These are phyloP conservation scores for Knipowitschia caucasica DNA, from an alignment of 2,797 vertebrate genomes.

Conservation along the genomic window DNA sequence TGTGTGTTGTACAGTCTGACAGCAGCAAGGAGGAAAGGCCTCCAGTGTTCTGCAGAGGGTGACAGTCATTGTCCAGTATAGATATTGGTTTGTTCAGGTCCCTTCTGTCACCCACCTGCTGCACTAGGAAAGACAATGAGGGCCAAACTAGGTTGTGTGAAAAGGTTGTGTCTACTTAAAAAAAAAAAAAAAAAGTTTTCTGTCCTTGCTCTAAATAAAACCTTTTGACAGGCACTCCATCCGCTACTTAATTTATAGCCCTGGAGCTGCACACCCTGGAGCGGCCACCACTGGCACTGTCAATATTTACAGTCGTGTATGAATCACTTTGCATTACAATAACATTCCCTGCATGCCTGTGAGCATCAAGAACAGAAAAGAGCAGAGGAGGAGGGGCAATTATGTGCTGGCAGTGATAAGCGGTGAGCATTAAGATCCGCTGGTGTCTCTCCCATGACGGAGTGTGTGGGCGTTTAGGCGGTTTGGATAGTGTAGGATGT, in stretches of 20 bases:
- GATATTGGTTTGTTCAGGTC: too few relatives aligned
- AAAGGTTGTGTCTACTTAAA: too few relatives aligned
- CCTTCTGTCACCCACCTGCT: too few relatives aligned
- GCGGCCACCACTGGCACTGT: slow-evolving; percentile 43
- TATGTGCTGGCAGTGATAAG: slow-evolving; percentile 43
- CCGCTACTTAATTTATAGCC: slow-evolving; percentile 12
- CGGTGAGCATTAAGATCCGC: slow-evolving; percentile 52
- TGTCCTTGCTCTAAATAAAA: slow-evolving; percentile 16
- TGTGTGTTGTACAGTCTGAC: too few relatives aligned
- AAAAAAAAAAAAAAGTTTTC: neutral
- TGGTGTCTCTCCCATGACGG: slow-evolving; percentile 69
- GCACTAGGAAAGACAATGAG: too few relatives aligned
- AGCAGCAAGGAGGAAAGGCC: too few relatives aligned
- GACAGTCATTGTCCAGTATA: too few relatives aligned
- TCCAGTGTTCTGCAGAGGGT: too few relatives aligned
- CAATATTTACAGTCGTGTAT: slow-evolving; percentile 76
- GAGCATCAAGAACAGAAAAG: slow-evolving; percentile 56
- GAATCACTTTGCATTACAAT: slow-evolving; percentile 73
- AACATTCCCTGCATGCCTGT: slow-evolving; percentile 71
- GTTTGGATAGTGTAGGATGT: slow-evolving; percentile 53
- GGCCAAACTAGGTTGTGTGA: too few relatives aligned
- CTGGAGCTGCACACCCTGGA: slow-evolving; percentile 27
- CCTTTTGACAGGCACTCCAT: slow-evolving; percentile 19
- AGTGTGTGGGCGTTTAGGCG: slow-evolving; percentile 54
- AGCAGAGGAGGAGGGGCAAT: slow-evolving; percentile 41